Conservation (phyloP, 2,888 invertebrate genomes). For the Cinara cedri region DNA sequence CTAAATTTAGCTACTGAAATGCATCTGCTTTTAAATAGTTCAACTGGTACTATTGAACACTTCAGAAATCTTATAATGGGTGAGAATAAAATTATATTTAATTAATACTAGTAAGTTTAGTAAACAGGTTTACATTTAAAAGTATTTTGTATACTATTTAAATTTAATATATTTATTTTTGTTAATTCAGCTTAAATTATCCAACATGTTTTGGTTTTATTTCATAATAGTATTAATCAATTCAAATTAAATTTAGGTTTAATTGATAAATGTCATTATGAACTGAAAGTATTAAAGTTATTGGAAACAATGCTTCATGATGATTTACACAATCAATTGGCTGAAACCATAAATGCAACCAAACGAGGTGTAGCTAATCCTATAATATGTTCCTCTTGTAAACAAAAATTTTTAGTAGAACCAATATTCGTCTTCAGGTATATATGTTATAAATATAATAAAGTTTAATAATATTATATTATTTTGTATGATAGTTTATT, state of each 20-base stretch:
- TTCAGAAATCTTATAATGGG: conserved; percentile 66
- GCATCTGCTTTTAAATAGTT: conserved; percentile 66
- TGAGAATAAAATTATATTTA: conserved; percentile 52
- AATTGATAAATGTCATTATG: conserved; percentile 77
- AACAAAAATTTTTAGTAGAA: conserved; percentile 48
- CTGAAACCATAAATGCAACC: conserved; percentile 59
- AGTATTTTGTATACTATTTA: neutral
- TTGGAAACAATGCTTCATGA: conserved; percentile 72
- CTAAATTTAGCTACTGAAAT: conserved; percentile 66
- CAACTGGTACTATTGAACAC: conserved; percentile 67
- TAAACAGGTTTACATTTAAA: neutral
- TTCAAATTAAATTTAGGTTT: conserved; percentile 67
- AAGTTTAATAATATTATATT: conserved; percentile 32
- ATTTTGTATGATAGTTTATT: neutral
- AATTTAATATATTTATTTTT: neutral
- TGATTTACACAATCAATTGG: conserved; percentile 70
- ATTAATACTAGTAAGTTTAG: too few species aligned
- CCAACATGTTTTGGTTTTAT: neutral
- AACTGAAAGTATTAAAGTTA: conserved; percentile 74
- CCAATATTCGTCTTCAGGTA: conserved; percentile 59
- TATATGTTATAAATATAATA: neutral
- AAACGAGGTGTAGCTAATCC: conserved; percentile 59
- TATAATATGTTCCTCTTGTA: conserved; percentile 53
- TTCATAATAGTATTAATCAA: neutral
- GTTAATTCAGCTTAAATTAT: too few species aligned